A percentile compares a stretch with the other conserved stretches of the same genome.
These are phyloP conservation scores for Apocrypta bakeri DNA, from an alignment of 1,140 invertebrate genomes.

Conservation along the genomic window DNA sequence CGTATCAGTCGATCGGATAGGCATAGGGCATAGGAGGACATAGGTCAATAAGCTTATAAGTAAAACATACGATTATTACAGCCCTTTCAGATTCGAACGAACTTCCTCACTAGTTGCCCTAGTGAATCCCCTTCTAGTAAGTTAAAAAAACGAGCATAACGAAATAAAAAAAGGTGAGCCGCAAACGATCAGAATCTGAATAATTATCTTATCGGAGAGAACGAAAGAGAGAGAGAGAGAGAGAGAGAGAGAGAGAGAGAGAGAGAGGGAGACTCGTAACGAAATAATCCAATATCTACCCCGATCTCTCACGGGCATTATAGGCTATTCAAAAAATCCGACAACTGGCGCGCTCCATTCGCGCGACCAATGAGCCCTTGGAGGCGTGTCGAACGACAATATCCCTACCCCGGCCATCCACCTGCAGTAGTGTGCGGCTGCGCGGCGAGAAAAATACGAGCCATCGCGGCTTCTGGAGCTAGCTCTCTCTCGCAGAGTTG, in stretches of 20 bases:
- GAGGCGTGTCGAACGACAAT: background rate
- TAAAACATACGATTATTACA: background rate
- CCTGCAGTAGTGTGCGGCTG: background rate
- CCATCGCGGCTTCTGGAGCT: conserved; percentile 7
- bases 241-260: no score
- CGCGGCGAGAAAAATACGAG: background rate
- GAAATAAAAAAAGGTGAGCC: no score
- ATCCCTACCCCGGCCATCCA: background rate
- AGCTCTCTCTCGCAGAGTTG: background rate
- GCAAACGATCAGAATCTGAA: no score
- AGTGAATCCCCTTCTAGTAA: no score
- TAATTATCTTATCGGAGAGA: no score
- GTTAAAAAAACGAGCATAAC: no score
- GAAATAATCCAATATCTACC: no score
- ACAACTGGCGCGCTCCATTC: background rate
- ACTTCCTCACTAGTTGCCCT: no score
- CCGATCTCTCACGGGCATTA: no score
- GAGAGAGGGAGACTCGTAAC: no score
- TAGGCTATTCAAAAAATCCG: conserved; percentile 2
- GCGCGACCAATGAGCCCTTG: background rate
- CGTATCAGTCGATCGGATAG: background rate
- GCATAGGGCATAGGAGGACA: no score
- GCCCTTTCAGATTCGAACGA: background rate
- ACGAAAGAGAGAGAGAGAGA: no score
- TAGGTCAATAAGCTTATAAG: background rate